Conservation (phyloP, 2,888 invertebrate genomes). For the Pachliopta kotzebuea region DNA sequence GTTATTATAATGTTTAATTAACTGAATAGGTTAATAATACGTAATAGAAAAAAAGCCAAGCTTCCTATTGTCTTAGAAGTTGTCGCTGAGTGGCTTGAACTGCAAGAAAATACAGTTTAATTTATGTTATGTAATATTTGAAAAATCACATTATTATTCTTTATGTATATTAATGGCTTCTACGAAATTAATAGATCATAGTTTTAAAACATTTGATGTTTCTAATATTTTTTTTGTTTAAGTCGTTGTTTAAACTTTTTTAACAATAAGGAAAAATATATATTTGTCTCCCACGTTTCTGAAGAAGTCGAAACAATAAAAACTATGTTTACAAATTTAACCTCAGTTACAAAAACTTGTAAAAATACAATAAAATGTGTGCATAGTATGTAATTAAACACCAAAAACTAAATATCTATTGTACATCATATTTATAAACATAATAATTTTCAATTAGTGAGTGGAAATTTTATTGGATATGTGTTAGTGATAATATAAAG, state of each 20-base stretch:
- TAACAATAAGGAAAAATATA: background rate
- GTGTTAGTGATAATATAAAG: conserved; percentile 1
- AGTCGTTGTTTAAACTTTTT: too few relatives aligned
- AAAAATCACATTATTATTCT: too few relatives aligned
- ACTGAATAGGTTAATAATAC: too few relatives aligned
- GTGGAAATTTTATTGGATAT: conserved; percentile 15
- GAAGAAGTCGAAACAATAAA: background rate
- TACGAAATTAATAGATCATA: too few relatives aligned
- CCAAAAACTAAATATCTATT: background rate
- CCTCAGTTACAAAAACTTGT: background rate
- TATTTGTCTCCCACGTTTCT: background rate
- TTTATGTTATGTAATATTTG: too few relatives aligned
- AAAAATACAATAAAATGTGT: background rate
- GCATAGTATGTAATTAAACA: background rate
- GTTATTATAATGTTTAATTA: too few relatives aligned
- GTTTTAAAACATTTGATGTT: background rate
- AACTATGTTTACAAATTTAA: background rate
- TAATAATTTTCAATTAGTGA: background rate
- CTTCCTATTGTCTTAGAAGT: too few relatives aligned
- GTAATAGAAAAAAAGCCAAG: too few relatives aligned
- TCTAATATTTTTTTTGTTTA: background rate
- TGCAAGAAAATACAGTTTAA: too few relatives aligned
- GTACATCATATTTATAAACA: background rate
- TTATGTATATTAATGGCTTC: too few relatives aligned
- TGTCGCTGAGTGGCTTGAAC: too few relatives aligned